Base-by-base conservation (phyloP, 2,113 vertebrate species). In the Lepidothrix coronata region DNA sequence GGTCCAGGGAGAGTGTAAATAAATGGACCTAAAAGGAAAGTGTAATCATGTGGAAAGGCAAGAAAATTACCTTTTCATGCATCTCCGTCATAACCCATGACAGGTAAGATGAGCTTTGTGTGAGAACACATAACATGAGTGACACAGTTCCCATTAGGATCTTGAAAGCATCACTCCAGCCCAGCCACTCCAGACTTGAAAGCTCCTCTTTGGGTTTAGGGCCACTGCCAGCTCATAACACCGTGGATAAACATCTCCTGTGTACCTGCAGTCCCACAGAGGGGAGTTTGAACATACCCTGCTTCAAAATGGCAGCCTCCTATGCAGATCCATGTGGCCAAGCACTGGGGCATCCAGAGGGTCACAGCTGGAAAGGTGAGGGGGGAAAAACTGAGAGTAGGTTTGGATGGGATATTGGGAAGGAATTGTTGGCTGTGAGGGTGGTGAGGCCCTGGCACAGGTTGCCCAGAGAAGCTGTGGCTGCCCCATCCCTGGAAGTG, bases 241-340 rank as follows among this genome's bases (percentile, higher is more conserved):
- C 21, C 46, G 15, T 0, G 0, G 62, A 35, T 12, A 71, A 55
- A 46, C 30, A 54, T 20, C 37, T 66, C 35, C 12, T 20, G 6
- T 1, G 0, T 23, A 15, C 24, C 37, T 35, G 25, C 37, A 62
- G 1, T 4, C 31, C 27, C 72, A 13, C 12, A 19, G 17, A 1
- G 2, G 2, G 14, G 8, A 43, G 31, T 70, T 41, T 75, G 35
- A 54, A 17, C 7, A 7, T 3, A 6, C 9, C 52, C 35, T 72
- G 14, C 41, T 73, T 58, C 0, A 0, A 68, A 85, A 25, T 5
- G 7, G 22, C 49, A 74, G 61, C 37, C 30, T 84, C 11, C 33
- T 9, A 5, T 22, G 10, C 46, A 70, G 15, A 25, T 51, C 41
- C 13, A 2, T 9, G 20, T 25, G 59, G 8, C 57, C 8, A 7